A percentile compares a stretch with the other conserved stretches of the same genome.
phyloP scores from a whole-genome alignment of 2,888 invertebrate genomes.

The Hirudinaria manillensis region DNA sequence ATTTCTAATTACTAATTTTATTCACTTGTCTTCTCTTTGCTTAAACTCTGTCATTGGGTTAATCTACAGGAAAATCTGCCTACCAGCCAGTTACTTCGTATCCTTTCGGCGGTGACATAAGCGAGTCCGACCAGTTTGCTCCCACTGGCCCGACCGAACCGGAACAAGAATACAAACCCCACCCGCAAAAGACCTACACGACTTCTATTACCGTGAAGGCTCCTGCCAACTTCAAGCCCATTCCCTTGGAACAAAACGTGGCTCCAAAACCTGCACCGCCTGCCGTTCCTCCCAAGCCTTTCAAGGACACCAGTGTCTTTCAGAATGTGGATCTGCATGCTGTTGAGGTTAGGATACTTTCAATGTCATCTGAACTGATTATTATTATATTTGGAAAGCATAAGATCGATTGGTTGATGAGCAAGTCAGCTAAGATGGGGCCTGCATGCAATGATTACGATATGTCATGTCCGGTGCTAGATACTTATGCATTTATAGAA shows the following conservation, averaged over 20 bases:
- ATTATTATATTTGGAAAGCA: no score
- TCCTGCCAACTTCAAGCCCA: conserved; percentile 47
- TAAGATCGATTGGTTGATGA: no score
- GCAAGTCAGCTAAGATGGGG: not conserved
- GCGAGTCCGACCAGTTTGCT: conserved; percentile 39
- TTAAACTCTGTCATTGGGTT: not conserved
- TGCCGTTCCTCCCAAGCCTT: conserved; percentile 47
- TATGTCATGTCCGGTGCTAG: no score
- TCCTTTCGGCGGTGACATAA: conserved; percentile 37
- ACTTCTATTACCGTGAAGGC: conserved; percentile 41
- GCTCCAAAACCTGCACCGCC: conserved; percentile 46
- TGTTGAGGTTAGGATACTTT: conserved; percentile 47
- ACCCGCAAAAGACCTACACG: conserved; percentile 40
- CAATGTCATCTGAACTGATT: not conserved
- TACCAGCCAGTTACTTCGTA: conserved; percentile 27
- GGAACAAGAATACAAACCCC: conserved; percentile 41
- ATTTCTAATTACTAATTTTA: not conserved
- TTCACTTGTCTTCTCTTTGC: not conserved
- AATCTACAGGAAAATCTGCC: not conserved
- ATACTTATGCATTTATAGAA: no score
- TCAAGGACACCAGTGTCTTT: conserved; percentile 49
- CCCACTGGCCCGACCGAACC: conserved; percentile 40
- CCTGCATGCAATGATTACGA: not conserved
- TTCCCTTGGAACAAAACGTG: conserved; percentile 43
- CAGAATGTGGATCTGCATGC: conserved; percentile 53